A percentile compares a stretch with the other conserved stretches of the same genome.
phyloP scores from a whole-genome alignment of 2,888 invertebrate genomes.

The Pollenia amentaria region DNA sequence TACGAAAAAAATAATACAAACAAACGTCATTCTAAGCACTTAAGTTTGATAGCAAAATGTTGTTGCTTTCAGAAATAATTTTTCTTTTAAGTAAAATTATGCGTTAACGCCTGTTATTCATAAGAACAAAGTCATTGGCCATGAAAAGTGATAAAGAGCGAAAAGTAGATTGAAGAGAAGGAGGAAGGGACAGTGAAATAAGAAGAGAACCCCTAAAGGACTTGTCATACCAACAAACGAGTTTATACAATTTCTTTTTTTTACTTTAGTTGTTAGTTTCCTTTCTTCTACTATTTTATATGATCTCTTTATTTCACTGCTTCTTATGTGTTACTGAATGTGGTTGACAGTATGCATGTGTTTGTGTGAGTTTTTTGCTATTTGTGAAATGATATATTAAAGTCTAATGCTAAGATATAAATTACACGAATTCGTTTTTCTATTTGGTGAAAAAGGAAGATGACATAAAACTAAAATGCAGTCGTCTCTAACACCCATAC shows the following conservation, averaged over 20 bases:
- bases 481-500: not conserved
- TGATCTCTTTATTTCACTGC: not conserved
- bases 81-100: constrained; percentile 19
- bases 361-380: not conserved
- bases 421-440: not conserved
- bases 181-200: not conserved
- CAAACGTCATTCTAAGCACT: constrained; percentile 5
- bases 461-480: not conserved
- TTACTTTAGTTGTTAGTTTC: not conserved
- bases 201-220: not conserved
- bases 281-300: not conserved
- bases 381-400: constrained; percentile 45
- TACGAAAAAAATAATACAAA: not conserved
- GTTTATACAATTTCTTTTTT: not conserved
- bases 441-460: not conserved
- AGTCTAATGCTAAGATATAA: constrained; percentile 5
- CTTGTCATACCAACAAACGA: constrained; percentile 41
- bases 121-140: constrained; percentile 35
- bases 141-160: not conserved
- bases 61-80: not conserved
- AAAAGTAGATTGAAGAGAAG: too few relatives aligned
- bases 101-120: constrained; percentile 28
- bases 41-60: not conserved
- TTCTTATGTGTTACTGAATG: not conserved
- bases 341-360: constrained; percentile 20